Evolutionary conservation across 2,113 vertebrate species (phyloP).

Genomic region (Butorides virescens): DNA sequence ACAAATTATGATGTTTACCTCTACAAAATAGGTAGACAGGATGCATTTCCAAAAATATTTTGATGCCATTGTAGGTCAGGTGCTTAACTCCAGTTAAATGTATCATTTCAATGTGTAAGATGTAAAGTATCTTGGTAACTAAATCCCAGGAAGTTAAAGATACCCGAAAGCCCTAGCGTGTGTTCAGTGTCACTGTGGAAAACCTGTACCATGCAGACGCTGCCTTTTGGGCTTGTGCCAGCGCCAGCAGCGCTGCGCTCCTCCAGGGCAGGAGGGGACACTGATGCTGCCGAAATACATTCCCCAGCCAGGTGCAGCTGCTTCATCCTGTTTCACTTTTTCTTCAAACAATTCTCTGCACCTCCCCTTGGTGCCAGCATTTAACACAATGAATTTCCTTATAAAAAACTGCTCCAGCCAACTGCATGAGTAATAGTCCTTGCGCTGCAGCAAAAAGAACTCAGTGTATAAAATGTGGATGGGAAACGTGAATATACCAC

Average conservation of each 20-base stretch:
- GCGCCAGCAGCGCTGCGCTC: neutral
- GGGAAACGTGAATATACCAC: neutral
- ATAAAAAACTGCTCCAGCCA: neutral
- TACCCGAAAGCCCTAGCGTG: neutral
- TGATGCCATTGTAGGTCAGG: neutral
- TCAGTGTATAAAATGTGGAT: fast-evolving
- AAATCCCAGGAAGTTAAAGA: neutral
- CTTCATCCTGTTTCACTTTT: neutral
- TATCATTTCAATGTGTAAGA: neutral
- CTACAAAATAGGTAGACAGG: fast-evolving
- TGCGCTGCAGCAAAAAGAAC: neutral
- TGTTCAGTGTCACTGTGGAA: neutral
- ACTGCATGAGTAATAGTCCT: neutral
- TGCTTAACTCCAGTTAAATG: neutral
- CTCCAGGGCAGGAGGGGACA: neutral
- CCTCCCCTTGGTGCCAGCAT: neutral
- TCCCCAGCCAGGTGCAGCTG: neutral
- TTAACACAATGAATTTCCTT: neutral
- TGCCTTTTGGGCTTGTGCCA: neutral
- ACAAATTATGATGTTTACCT: neutral
- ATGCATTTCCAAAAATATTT: neutral
- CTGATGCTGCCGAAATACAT: fast-evolving
- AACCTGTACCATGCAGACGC: neutral
- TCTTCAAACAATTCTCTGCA: neutral
- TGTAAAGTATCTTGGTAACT: neutral